Conservation (phyloP, 2,888 invertebrate species). For the Labia minor region DNA sequence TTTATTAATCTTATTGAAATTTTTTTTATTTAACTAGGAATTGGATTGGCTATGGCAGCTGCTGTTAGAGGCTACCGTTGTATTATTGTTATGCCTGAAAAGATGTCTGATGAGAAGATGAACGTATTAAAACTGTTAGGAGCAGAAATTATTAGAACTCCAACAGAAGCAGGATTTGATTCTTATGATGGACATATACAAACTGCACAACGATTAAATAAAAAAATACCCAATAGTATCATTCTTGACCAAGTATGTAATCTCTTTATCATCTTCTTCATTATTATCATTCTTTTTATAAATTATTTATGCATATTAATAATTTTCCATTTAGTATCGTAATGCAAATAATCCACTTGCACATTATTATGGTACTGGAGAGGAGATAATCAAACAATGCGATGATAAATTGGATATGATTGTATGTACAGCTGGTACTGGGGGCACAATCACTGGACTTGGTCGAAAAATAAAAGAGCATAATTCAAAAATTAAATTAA, state of each 20-base stretch:
- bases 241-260: constrained; percentile 76
- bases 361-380: constrained; percentile 92
- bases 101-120: constrained; percentile 98
- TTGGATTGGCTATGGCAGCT: constrained; percentile 89
- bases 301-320: not conserved
- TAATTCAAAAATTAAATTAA: constrained; percentile 63
- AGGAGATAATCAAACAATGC: constrained; percentile 79
- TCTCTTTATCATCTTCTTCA: too few species aligned
- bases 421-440: constrained; percentile 83
- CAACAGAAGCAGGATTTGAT: constrained; percentile 81
- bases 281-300: too few species aligned
- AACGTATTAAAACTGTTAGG: constrained; percentile 80
- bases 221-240: constrained; percentile 81
- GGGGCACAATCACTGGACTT: constrained; percentile 87
- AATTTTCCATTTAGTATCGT: constrained; percentile 54
- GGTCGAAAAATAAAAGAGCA: constrained; percentile 84
- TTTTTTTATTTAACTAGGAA: constrained; percentile 49
- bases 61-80: constrained; percentile 91
- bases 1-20: too few species aligned
- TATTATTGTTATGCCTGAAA: constrained; percentile 96
- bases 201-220: constrained; percentile 69
- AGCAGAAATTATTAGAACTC: constrained; percentile 90
- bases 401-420: constrained; percentile 80
- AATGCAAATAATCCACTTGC: constrained; percentile 93
- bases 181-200: constrained; percentile 83